Evolutionary conservation across 2,113 vertebrate genomes (phyloP), one percentile per base, ranked within the genome.

Genomic region (Mellivora capensis): DNA sequence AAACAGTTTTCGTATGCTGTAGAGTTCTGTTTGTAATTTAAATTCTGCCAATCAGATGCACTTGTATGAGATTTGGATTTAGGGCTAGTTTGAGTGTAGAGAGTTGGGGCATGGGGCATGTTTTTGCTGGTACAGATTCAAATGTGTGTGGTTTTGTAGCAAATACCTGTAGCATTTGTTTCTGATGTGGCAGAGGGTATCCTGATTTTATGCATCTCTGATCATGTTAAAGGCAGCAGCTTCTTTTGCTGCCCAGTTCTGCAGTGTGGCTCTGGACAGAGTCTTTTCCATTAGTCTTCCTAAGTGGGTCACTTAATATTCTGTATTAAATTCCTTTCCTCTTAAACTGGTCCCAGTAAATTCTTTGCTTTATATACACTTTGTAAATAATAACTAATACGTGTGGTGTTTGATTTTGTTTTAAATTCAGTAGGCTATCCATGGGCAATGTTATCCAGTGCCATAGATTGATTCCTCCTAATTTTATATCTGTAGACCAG

Each of bases 251-350:
- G 47, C 31, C 13, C 80, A 81, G 31, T 96, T 94, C 64, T 89
- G 42, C 7, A 95, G 64, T 76, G 20, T 91, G 54, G 83, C 49
- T 81, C 91, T 91, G 81, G 49, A 62, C 25, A 89, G 7, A 95
- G 12, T 61, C 14, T 49, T 93, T 89, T 93, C 29, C 57, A 76
- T 88, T 91, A 91, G 54, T n/a, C 21, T 44, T 88, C 72, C 37
- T 93, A 44, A 91, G 31, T 44, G 90, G 91, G 9, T 17, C 34
- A 59, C 31, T 85, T 90, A 90, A 92, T 80, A 94, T 71, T 87
- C 34, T 92, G 34, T 92, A 87, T 77, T 77, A 94, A 72, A 95
- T 74, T n/a, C 17, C 27, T 74, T 92, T 94, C 37, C 23, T 91
- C n/a, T 90, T 89, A 94, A 57, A 85, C 21, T 77, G n/a, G 2